These are phyloP conservation scores for Andrena cerasifolii DNA, from an alignment of 1,140 invertebrate genomes.

Conservation along the genomic window DNA sequence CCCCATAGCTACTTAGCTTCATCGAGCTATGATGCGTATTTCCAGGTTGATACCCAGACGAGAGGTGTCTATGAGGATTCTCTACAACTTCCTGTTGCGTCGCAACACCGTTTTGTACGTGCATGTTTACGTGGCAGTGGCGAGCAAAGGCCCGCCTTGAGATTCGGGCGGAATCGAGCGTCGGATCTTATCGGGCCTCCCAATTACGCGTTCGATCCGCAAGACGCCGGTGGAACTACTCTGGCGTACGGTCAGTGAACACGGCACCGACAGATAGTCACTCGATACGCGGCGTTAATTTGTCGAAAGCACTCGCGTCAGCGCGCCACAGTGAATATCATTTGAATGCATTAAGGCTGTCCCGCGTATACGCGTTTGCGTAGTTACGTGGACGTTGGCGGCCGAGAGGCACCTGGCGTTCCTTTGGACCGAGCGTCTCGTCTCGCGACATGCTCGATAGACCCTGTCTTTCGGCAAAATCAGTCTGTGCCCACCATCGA, in stretches of 20 bases:
- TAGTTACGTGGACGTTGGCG: conserved; percentile 47
- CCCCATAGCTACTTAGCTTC: too few species aligned
- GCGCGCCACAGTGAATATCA: conserved; percentile 74
- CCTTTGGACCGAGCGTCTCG: conserved; percentile 25
- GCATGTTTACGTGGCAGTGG: too few species aligned
- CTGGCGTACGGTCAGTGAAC: conserved; percentile 36
- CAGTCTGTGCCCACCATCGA: not conserved
- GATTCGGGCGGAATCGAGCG: conserved; percentile 42
- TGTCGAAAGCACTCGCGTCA: conserved; percentile 74
- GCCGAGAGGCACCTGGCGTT: conserved; percentile 17
- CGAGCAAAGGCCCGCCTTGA: not conserved
- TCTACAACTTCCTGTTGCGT: too few species aligned
- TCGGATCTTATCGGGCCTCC: conserved; percentile 48
- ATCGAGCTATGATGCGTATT: too few species aligned
- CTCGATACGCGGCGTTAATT: conserved; percentile 74
- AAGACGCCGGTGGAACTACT: conserved; percentile 49
- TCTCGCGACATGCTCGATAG: conserved; percentile 43
- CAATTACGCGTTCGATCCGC: conserved; percentile 59
- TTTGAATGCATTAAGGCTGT: conserved; percentile 74
- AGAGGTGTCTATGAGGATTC: too few species aligned
- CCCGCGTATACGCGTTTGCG: conserved; percentile 60
- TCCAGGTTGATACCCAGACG: too few species aligned
- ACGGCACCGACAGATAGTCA: conserved; percentile 64
- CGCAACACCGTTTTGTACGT: too few species aligned
- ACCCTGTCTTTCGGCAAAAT: not conserved